Base-by-base conservation (phyloP, 1,140 invertebrate genomes). In the Centruroides sculpturatus region DNA sequence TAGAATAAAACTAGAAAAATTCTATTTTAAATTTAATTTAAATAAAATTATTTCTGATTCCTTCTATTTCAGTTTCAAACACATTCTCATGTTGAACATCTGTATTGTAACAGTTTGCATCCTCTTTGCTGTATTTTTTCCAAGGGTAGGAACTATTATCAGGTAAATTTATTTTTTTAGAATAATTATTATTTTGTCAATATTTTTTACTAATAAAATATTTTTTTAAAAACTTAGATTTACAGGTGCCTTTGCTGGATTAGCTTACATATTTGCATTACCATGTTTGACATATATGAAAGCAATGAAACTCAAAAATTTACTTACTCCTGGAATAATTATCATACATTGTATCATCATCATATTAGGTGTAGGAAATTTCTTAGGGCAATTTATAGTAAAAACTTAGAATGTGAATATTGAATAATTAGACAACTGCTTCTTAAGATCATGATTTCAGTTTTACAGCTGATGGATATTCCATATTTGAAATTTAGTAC, bases 111-210 rank as follows among this genome's bases (percentile, higher is more conserved):
- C 66, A 6, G 72, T 89, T 50, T 92, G 89, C 69, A 78, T 92
- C 5, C 66, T 89, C 0, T 89, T 93, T 72, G 89, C 91, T 1
- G 83, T 89, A 51, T 86, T 90, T 69, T 76, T 89, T 60, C 91
- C 91, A 0, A 81, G 83, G 62, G 85, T 96, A 64, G 91, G 92
- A 51, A 87, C 83, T 35, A 85, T 95, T 60, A 85, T 93, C 57
- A 81, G 87, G 85, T 89, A 75, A 76, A 23, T 23, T 23, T 23
- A 23, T 23, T 23, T 23, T 23, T 23, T 23, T 23, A 68, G 62
- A 47, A 51, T 57, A 48, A 41, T 47, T n/a, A 60, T 63, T n/a
- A n/a, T 47, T 13, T 6, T 41, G 8, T 41, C 5, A 6, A 41
- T 41, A 8, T 6, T 41, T 41, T 41, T 41, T 41, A 41, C 41